phyloP scores from a whole-genome alignment of 2,888 invertebrate species.

The Spilarctia lutea region DNA sequence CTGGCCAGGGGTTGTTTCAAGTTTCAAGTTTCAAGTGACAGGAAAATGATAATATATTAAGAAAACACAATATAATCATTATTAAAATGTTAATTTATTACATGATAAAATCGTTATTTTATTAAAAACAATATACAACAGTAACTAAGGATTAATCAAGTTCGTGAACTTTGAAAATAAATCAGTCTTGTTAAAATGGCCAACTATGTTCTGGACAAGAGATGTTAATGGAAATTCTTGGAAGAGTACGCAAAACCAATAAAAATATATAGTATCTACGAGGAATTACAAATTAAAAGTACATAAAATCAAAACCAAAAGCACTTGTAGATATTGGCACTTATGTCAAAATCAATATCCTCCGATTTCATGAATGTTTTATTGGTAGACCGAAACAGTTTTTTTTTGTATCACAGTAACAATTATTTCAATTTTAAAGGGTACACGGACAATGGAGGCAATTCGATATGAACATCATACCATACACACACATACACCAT shows the following conservation, averaged over 20 bases:
- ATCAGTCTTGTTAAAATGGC: conserved; percentile 88
- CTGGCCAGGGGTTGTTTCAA: too few species aligned
- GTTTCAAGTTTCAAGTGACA: neutral
- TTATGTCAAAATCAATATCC: conserved; percentile 59
- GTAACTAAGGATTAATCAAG: conserved; percentile 83
- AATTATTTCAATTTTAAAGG: conserved; percentile 65
- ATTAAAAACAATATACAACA: conserved; percentile 84
- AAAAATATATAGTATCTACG: conserved; percentile 65
- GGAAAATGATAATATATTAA: conserved; percentile 18
- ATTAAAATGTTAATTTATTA: conserved; percentile 85
- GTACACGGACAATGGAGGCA: conserved; percentile 37
- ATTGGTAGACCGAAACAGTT: conserved; percentile 55
- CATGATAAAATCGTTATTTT: conserved; percentile 83
- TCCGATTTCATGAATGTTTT: conserved; percentile 49
- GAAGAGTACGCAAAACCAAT: conserved; percentile 64
- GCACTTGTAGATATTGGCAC: conserved; percentile 71
- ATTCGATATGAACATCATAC: conserved; percentile 6
- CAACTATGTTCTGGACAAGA: conserved; percentile 76
- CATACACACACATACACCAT: neutral
- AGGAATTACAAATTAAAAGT: conserved; percentile 69
- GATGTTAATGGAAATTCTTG: conserved; percentile 73
- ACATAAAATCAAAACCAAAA: conserved; percentile 72
- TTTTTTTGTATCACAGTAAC: conserved; percentile 70
- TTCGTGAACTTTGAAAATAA: conserved; percentile 81
- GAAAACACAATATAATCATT: conserved; percentile 51